Conservation (phyloP, 2,797 vertebrate species). For the Hydrocynus forskahlii region DNA sequence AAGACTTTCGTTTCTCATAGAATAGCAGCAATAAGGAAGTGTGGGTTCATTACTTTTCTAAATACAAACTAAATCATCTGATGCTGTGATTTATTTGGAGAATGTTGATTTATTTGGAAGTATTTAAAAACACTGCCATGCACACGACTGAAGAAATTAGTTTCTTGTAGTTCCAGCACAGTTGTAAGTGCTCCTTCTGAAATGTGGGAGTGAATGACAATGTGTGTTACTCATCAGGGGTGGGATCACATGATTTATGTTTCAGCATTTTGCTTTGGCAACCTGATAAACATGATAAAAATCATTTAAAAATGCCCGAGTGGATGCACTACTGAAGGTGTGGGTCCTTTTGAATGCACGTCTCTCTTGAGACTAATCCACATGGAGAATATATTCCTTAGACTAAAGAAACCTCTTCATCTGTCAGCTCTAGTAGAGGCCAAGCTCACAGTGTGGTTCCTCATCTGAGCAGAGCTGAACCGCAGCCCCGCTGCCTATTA, state of each 20-base stretch:
- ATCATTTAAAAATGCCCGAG: background rate
- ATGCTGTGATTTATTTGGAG: too few species aligned
- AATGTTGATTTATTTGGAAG: too few species aligned
- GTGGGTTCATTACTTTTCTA: background rate
- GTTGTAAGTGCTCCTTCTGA: background rate
- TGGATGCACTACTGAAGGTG: background rate
- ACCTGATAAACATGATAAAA: background rate
- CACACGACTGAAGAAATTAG: background rate
- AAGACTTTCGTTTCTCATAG: too few species aligned
- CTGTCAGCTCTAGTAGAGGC: background rate
- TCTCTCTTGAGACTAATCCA: background rate
- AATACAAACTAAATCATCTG: too few species aligned
- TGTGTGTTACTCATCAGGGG: background rate
- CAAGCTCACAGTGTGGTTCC: background rate
- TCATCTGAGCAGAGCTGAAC: constrained; percentile 1
- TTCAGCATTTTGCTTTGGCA: background rate
- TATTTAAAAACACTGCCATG: too few species aligned
- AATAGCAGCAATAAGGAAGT: background rate
- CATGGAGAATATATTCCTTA: too few species aligned
- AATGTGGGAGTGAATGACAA: background rate
- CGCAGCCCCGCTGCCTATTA: constrained; percentile 29
- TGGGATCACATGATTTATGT: background rate
- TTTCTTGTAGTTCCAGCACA: background rate
- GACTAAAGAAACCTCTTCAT: background rate
- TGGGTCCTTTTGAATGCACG: background rate